phyloP scores from a whole-genome alignment of 1,140 invertebrate species.

The Drosophila virilis region DNA sequence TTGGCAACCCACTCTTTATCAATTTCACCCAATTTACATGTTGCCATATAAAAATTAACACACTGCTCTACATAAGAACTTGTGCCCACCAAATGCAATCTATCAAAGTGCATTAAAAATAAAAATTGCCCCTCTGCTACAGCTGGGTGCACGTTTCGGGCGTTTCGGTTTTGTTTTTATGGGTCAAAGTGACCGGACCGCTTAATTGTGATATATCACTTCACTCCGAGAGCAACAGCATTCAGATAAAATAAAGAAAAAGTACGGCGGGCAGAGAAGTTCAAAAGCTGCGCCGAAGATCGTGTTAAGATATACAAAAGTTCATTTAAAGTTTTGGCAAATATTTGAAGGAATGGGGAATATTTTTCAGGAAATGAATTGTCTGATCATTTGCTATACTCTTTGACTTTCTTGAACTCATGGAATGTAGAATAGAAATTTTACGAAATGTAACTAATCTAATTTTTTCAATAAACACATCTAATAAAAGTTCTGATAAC shows the following conservation, averaged over 20 bases:
- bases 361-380: neutral
- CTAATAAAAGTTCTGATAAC: no score
- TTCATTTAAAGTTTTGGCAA: neutral
- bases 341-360: neutral
- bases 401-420: no score
- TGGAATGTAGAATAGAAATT: no score
- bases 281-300: slow-evolving; percentile 16
- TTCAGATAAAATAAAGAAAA: slow-evolving; percentile 37
- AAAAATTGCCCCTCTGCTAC: slow-evolving; percentile 12
- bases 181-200: slow-evolving; percentile 61
- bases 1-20: slow-evolving; percentile 27
- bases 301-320: neutral
- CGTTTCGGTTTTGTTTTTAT: slow-evolving; percentile 51
- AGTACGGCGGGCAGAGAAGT: slow-evolving; percentile 20
- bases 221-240: slow-evolving; percentile 29
- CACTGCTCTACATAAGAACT: slow-evolving; percentile 50
- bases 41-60: slow-evolving; percentile 53
- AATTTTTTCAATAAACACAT: no score
- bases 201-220: slow-evolving; percentile 80
- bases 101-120: slow-evolving; percentile 77
- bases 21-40: slow-evolving; percentile 66
- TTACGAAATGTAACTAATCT: no score
- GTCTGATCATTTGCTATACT: neutral
- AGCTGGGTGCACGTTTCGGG: slow-evolving; percentile 26
- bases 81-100: slow-evolving; percentile 66